These are phyloP conservation scores for Chlorops oryzae DNA, from an alignment of 1,140 invertebrate genomes.

Conservation along the genomic window DNA sequence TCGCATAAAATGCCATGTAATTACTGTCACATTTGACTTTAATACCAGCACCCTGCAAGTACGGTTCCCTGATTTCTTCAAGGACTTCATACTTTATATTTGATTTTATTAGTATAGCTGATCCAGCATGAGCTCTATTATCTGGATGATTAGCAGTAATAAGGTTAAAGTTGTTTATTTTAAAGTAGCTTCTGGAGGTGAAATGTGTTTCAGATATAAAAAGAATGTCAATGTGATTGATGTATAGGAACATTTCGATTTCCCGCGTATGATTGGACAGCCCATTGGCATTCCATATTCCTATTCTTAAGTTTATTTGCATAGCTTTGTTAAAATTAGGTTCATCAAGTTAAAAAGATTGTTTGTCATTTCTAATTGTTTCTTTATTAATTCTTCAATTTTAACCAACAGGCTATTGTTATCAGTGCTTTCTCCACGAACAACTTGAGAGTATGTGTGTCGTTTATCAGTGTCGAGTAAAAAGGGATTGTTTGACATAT, in stretches of 20 bases:
- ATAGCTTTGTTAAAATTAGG: slow-evolving; percentile 9
- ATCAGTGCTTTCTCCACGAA: background rate
- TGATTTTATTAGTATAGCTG: slow-evolving; percentile 14
- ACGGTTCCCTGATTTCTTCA: slow-evolving; percentile 3
- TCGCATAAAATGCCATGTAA: slow-evolving; percentile 7
- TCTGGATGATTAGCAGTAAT: slow-evolving; percentile 8
- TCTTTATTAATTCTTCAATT: background rate
- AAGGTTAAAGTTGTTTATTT: slow-evolving; percentile 12
- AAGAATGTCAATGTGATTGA: slow-evolving; percentile 10
- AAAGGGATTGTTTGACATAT: no score
- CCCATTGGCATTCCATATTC: slow-evolving; percentile 16
- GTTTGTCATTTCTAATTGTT: background rate
- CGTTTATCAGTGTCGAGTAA: no score
- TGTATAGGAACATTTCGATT: slow-evolving; percentile 6
- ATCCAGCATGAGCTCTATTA: slow-evolving; percentile 17
- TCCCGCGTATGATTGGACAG: slow-evolving; percentile 8
- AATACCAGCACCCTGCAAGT: slow-evolving; percentile 13
- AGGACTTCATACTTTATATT: slow-evolving; percentile 8
- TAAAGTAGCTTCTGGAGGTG: slow-evolving; percentile 10
- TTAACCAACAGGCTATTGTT: background rate
- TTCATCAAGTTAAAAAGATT: slow-evolving; percentile 12
- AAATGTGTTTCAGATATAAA: slow-evolving; percentile 14
- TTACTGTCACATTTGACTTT: slow-evolving; percentile 6
- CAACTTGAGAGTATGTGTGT: background rate
- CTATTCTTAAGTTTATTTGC: slow-evolving; percentile 12